These are phyloP conservation scores for Otus sunia DNA, from an alignment of 2,113 vertebrate genomes.

Conservation along the genomic window DNA sequence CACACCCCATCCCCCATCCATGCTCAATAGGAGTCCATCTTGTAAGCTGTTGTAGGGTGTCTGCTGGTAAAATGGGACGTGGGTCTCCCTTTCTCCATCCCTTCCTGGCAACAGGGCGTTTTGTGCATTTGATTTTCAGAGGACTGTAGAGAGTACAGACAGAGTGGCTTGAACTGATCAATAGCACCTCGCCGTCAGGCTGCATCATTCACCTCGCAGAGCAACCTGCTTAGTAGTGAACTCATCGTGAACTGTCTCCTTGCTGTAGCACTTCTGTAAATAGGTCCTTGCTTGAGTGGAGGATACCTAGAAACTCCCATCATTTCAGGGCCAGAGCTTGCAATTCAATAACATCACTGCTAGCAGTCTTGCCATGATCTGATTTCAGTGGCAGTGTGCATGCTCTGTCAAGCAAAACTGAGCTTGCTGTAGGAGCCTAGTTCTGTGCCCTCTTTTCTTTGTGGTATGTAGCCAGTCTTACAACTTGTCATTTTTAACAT, in stretches of 20 bases:
- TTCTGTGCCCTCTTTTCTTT: neutral
- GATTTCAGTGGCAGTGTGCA: neutral
- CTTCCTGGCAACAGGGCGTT: neutral
- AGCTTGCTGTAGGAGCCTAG: neutral
- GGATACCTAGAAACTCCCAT: neutral
- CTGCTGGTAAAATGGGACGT: fast-evolving
- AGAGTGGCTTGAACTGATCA: neutral
- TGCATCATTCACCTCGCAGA: neutral
- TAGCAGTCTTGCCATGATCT: neutral
- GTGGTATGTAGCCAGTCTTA: neutral
- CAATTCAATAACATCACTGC: neutral
- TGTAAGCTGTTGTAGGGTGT: neutral
- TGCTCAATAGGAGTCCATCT: neutral
- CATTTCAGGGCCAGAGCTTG: neutral
- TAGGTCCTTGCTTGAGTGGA: neutral
- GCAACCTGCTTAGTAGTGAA: neutral
- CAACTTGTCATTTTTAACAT: neutral
- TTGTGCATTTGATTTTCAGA: neutral
- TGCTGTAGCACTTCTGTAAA: neutral
- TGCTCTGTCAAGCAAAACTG: neutral
- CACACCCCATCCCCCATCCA: fast-evolving
- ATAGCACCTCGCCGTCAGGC: neutral
- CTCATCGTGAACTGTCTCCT: neutral
- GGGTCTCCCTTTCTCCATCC: neutral
- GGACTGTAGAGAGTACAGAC: neutral